These are phyloP conservation scores for Notodromas monacha DNA, from an alignment of 2,888 invertebrate species.

Conservation along the genomic window DNA sequence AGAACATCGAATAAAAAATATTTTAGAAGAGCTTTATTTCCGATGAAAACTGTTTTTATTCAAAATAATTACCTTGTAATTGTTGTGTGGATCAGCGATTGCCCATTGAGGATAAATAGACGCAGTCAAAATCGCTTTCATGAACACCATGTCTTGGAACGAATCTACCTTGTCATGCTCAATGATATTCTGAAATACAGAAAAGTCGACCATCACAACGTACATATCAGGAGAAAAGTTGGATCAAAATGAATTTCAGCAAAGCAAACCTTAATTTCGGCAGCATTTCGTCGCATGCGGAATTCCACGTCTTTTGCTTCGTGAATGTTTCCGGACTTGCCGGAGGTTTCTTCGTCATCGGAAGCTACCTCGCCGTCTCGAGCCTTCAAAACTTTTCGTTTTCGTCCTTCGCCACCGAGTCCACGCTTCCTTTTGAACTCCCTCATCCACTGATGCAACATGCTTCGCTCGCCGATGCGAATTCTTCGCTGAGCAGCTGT, in stretches of 20 bases:
- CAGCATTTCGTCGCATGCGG: conserved; percentile 37
- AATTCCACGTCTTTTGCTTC: conserved; percentile 45
- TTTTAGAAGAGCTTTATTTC: conserved; percentile 13
- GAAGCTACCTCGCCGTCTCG: conserved; percentile 27
- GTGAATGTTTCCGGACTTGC: conserved; percentile 19
- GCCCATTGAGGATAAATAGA: conserved; percentile 85
- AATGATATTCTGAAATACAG: conserved; percentile 7
- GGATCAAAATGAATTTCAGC: conserved; percentile 5
- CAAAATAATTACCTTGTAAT: conserved; percentile 31
- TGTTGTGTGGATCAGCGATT: conserved; percentile 72
- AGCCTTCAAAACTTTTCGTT: conserved; percentile 34
- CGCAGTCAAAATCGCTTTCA: conserved; percentile 51
- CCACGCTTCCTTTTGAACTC: conserved; percentile 36
- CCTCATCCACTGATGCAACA: too few relatives aligned
- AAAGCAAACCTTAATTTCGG: conserved; percentile 27
- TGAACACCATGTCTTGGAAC: conserved; percentile 29
- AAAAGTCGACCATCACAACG: conserved; percentile 6
- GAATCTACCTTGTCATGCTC: conserved; percentile 20
- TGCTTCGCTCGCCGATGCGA: conserved; percentile 53
- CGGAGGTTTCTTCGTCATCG: conserved; percentile 19
- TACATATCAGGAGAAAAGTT: conserved; percentile 5
- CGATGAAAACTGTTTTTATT: too few relatives aligned
- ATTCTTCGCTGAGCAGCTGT: conserved; percentile 32
- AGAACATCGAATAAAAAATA: conserved; percentile 11
- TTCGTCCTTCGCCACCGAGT: conserved; percentile 26